Evolutionary conservation across 2,888 invertebrate species (phyloP).

Genomic region (Branchellion lobata): DNA sequence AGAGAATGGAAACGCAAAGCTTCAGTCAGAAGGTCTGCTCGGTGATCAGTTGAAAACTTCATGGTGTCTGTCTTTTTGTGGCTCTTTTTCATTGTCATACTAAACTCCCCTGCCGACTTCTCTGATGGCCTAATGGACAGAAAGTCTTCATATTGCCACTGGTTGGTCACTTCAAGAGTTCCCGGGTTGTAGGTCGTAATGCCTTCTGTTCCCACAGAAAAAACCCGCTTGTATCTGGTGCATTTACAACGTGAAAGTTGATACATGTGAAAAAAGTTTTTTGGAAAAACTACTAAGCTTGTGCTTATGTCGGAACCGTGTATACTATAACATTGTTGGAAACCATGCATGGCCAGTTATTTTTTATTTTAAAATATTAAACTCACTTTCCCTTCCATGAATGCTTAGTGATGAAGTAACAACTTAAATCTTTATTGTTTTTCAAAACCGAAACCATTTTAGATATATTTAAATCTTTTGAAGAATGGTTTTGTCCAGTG

Average conservation of each 20-base stretch:
- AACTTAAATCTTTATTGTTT: constrained; percentile 92
- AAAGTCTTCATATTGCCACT: constrained; percentile 68
- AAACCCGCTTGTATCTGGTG: constrained; percentile 89
- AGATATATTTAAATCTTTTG: no score
- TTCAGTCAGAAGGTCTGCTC: constrained; percentile 86
- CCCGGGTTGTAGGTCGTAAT: constrained; percentile 96
- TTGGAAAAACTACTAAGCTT: not conserved
- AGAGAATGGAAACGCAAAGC: constrained; percentile 68
- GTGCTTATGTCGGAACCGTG: no score
- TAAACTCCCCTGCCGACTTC: constrained; percentile 63
- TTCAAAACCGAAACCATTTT: constrained; percentile 65
- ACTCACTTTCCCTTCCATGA: constrained; percentile 94
- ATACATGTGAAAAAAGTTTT: constrained; percentile 34
- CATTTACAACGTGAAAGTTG: no score
- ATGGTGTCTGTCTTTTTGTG: constrained; percentile 85
- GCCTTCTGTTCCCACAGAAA: constrained; percentile 90
- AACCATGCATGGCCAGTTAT: no score
- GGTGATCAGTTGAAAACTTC: constrained; percentile 92
- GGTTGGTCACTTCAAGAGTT: constrained; percentile 85
- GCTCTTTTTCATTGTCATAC: constrained; percentile 76
- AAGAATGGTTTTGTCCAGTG: no score
- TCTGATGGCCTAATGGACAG: constrained; percentile 62
- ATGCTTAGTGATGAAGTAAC: constrained; percentile 94
- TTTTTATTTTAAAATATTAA: not conserved
- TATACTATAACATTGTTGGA: no score